Conservation (phyloP, 2,888 invertebrate species). For the Terebella lapidaria region DNA sequence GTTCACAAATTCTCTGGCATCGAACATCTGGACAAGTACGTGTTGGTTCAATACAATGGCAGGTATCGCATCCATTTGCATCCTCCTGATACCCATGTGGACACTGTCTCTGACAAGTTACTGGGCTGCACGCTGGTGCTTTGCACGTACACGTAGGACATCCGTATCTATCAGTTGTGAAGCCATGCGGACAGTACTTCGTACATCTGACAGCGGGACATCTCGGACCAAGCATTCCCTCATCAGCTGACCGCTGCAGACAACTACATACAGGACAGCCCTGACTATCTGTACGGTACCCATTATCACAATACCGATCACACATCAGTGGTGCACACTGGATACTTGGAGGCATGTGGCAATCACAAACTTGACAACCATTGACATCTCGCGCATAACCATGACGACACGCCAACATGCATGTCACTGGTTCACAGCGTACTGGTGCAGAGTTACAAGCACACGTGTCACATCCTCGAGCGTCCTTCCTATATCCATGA, state of each 20-base stretch:
- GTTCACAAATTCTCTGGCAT: slow-evolving; percentile 10
- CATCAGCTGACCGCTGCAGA: background rate
- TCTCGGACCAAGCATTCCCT: too few species aligned
- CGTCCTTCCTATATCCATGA: slow-evolving; percentile 6
- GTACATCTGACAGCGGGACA: slow-evolving; percentile 3
- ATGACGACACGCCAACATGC: slow-evolving; percentile 11
- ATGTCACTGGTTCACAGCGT: background rate
- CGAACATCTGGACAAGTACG: background rate
- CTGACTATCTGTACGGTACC: slow-evolving; percentile 7
- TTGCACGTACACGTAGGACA: slow-evolving; percentile 10
- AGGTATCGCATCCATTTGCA: slow-evolving; percentile 2
- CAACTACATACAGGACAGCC: slow-evolving; percentile 9
- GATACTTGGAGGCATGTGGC: background rate
- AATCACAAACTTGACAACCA: slow-evolving; percentile 6
- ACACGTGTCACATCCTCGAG: slow-evolving; percentile 9
- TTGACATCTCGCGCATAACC: slow-evolving; percentile 5
- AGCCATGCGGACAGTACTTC: slow-evolving; percentile 14
- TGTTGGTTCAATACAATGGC: background rate
- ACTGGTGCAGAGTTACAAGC: background rate
- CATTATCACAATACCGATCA: slow-evolving; percentile 8
- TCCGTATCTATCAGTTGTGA: slow-evolving; percentile 6
- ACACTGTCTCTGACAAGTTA: slow-evolving; percentile 1
- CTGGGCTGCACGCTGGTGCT: background rate
- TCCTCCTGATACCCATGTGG: slow-evolving; percentile 3
- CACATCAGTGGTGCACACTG: slow-evolving; percentile 3